A percentile compares a stretch with the other conserved stretches of the same genome.
phyloP scores from a whole-genome alignment of 1,140 invertebrate genomes.

The Brachionus koreanus region DNA sequence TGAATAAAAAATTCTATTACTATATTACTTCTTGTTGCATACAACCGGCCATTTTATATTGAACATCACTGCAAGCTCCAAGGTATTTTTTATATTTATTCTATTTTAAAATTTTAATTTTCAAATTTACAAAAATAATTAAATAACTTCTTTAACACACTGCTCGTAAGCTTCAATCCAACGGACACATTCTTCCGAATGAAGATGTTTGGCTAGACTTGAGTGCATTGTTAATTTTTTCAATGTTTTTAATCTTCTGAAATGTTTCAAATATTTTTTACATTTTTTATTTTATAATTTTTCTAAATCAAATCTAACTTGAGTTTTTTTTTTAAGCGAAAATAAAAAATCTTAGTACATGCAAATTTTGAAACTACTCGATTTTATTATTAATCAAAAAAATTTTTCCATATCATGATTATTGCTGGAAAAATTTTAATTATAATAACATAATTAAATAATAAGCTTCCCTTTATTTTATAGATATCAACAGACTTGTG shows the following conservation, averaged over 20 bases:
- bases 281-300: neutral
- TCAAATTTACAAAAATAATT: neutral
- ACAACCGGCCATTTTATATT: constrained; percentile 37
- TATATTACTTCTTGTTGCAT: constrained; percentile 18
- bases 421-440: too few relatives aligned
- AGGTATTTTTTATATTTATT: constrained; percentile 17
- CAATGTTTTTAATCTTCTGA: neutral
- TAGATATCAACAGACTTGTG: too few relatives aligned
- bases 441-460: too few relatives aligned
- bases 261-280: neutral
- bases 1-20: neutral
- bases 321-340: too few relatives aligned
- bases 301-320: neutral
- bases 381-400: too few relatives aligned
- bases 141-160: constrained; percentile 21
- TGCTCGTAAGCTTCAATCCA: constrained; percentile 40
- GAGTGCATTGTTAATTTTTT: constrained; percentile 15
- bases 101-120: constrained; percentile 3
- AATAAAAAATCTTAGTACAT: neutral
- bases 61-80: constrained; percentile 7
- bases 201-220: constrained; percentile 32
- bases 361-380: neutral
- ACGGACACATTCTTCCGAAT: constrained; percentile 23
- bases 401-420: too few relatives aligned
- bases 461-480: too few relatives aligned